Percentiles rank a stretch among this genome's conserved stretches.
These are phyloP conservation scores for Solenopsis invicta DNA, from an alignment of 1,140 invertebrate genomes.

Conservation along the genomic window DNA sequence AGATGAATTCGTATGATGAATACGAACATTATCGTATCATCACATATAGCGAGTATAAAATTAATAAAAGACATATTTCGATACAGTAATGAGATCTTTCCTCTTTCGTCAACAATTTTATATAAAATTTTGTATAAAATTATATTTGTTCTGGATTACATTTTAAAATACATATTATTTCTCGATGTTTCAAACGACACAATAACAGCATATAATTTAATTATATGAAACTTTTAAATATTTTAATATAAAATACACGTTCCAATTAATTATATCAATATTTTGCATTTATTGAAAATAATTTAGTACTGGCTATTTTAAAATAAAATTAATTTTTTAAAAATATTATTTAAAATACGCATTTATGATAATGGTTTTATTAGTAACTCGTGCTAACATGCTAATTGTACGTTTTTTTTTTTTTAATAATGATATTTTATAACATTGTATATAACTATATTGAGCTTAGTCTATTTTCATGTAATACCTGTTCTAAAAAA, in stretches of 20 bases:
- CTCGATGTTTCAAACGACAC: background rate
- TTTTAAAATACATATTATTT: slow-evolving; percentile 7
- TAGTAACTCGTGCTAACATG: background rate
- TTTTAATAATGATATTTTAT: slow-evolving; percentile 7
- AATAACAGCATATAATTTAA: background rate
- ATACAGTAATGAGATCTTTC: background rate
- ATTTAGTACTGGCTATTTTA: background rate
- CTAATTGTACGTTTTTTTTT: background rate
- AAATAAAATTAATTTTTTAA: background rate
- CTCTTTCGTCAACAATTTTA: background rate
- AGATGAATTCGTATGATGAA: slow-evolving; percentile 9
- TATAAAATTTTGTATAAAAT: slow-evolving; percentile 23
- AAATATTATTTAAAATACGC: background rate
- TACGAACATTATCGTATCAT: background rate
- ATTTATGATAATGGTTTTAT: background rate
- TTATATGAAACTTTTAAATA: background rate
- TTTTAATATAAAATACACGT: background rate
- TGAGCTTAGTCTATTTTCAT: background rate
- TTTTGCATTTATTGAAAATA: background rate
- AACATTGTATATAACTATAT: slow-evolving; percentile 2
- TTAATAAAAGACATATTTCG: slow-evolving; percentile 11
- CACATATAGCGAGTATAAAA: background rate
- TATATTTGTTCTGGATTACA: background rate
- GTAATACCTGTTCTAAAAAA: slow-evolving; percentile 22
- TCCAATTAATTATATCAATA: background rate